A percentile compares a stretch with the other conserved stretches of the same genome.
phyloP scores from a whole-genome alignment of 2,888 invertebrate genomes.

The Campoplex capitator region DNA sequence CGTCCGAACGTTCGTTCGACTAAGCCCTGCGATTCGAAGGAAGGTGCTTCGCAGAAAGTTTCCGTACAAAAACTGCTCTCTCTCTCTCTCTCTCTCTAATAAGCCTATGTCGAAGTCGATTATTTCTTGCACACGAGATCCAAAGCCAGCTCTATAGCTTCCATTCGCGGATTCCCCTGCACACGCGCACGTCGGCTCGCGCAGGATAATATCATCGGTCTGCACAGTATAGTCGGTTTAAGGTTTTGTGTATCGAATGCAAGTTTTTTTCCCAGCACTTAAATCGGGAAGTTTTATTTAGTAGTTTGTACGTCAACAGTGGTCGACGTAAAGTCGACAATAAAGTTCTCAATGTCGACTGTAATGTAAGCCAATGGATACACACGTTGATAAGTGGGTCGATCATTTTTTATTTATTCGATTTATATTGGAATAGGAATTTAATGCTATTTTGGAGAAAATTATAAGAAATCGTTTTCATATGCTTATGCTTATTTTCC shows the following conservation, averaged over 20 bases:
- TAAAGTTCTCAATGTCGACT: not conserved
- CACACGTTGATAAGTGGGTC: too few relatives aligned
- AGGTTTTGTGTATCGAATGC: not conserved
- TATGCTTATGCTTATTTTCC: too few relatives aligned
- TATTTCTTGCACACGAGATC: not conserved
- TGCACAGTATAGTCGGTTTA: not conserved
- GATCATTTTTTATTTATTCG: not conserved
- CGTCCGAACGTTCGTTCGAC: constrained; percentile 7
- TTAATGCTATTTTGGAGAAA: not conserved
- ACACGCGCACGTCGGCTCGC: not conserved
- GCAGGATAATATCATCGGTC: not conserved
- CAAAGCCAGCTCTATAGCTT: not conserved
- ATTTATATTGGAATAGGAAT: not conserved
- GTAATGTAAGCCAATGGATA: too few relatives aligned
- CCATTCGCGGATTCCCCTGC: not conserved
- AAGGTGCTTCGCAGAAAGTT: constrained; percentile 10
- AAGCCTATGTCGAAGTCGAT: constrained; percentile 8
- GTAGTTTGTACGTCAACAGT: not conserved
- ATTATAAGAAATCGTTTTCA: not conserved
- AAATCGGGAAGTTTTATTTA: not conserved
- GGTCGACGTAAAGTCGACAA: not conserved
- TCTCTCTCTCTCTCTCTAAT: not conserved
- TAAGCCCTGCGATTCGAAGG: constrained; percentile 10
- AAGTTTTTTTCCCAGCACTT: not conserved
- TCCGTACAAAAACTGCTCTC: not conserved